Conservation (phyloP, 1,140 invertebrate genomes). For the Luehdorfia chinensis region DNA sequence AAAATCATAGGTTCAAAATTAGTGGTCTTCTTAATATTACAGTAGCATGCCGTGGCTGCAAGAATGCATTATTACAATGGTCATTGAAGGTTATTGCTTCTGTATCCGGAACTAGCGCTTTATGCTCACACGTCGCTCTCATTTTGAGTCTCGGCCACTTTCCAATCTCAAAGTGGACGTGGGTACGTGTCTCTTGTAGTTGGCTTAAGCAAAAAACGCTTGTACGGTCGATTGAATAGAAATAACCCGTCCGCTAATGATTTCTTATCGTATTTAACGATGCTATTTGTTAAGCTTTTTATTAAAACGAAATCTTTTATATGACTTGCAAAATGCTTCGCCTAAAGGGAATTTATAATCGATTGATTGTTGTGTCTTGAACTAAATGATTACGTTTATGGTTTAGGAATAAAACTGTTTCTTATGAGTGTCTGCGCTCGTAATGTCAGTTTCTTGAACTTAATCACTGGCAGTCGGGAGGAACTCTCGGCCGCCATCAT, state of each 20-base stretch:
- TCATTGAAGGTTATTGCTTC: slow-evolving; percentile 12
- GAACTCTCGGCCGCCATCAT: slow-evolving; percentile 18
- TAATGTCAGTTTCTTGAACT: slow-evolving; percentile 1
- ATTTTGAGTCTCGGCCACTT: slow-evolving; percentile 35
- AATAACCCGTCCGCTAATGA: slow-evolving; percentile 28
- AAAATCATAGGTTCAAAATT: no score
- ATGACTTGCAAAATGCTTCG: slow-evolving; percentile 4
- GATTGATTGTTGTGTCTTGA: not conserved
- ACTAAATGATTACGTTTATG: slow-evolving; percentile 1
- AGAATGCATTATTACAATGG: no score
- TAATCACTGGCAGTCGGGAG: not conserved
- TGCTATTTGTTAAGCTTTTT: slow-evolving; percentile 14
- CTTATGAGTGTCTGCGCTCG: not conserved
- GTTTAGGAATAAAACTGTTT: not conserved
- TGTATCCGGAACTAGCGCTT: slow-evolving; percentile 15
- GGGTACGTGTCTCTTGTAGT: slow-evolving; percentile 20
- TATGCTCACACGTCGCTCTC: slow-evolving; percentile 24
- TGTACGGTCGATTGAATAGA: slow-evolving; percentile 18
- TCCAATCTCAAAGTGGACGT: slow-evolving; percentile 37
- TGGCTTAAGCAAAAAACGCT: slow-evolving; percentile 14
- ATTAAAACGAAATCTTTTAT: not conserved
- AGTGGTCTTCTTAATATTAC: no score
- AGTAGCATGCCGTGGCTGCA: no score
- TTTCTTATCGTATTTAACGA: slow-evolving; percentile 31
- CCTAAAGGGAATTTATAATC: slow-evolving; percentile 4